phyloP scores from a whole-genome alignment of 2,888 invertebrate species.

The Calliopum simillimum region DNA sequence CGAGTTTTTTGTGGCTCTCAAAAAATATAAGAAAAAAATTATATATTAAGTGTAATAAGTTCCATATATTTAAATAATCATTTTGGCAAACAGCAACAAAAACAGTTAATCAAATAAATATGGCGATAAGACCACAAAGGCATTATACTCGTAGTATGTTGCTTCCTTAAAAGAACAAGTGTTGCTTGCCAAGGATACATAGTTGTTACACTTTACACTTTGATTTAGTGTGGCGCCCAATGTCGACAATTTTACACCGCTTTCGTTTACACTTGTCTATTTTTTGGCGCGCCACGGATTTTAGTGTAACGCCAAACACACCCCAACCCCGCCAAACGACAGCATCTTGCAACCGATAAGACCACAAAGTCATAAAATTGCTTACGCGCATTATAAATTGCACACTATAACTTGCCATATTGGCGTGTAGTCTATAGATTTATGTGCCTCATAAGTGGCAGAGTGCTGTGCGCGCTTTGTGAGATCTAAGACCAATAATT shows the following conservation, averaged over 20 bases:
- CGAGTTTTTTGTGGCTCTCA: too few species aligned
- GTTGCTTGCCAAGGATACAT: conserved; percentile 24
- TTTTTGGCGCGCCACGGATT: conserved; percentile 22
- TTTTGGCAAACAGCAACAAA: conserved; percentile 47
- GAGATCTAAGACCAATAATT: too few species aligned
- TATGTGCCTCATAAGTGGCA: conserved; percentile 14
- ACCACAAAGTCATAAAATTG: conserved; percentile 66
- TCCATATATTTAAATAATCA: conserved; percentile 60
- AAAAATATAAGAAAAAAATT: conserved; percentile 41
- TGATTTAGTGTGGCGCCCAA: conserved; percentile 42
- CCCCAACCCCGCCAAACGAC: neutral
- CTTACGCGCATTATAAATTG: conserved; percentile 66
- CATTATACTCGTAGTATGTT: neutral
- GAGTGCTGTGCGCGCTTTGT: neutral
- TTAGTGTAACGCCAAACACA: neutral
- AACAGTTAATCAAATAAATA: conserved; percentile 53
- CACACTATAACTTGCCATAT: neutral
- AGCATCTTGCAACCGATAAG: conserved; percentile 43
- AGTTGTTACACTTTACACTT: conserved; percentile 16
- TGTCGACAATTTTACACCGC: conserved; percentile 22
- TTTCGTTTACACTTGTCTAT: conserved; percentile 18
- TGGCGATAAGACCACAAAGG: conserved; percentile 26
- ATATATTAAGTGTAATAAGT: conserved; percentile 55
- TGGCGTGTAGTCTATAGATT: conserved; percentile 1
- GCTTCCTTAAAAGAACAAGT: conserved; percentile 4